These are phyloP conservation scores for Drosophila persimilis DNA, from an alignment of 1,140 invertebrate species.

Conservation along the genomic window DNA sequence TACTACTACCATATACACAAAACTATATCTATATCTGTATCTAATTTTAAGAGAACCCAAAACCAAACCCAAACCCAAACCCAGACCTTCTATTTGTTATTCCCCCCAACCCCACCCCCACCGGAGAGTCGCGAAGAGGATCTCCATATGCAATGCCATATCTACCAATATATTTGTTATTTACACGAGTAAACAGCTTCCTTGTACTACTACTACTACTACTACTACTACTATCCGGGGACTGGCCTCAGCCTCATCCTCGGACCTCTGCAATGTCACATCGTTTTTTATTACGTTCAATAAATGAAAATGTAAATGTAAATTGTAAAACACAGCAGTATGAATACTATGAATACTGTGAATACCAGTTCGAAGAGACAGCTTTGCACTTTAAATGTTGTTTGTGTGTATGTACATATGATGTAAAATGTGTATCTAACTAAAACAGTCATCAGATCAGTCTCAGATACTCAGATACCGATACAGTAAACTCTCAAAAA, in stretches of 20 bases:
- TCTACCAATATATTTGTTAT: constrained; percentile 1
- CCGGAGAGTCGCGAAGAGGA: background rate
- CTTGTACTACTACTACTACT: no score
- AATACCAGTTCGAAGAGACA: constrained; percentile 14
- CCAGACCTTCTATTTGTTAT: constrained; percentile 40
- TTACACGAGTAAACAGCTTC: no score
- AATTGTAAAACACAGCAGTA: background rate
- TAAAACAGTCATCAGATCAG: constrained; percentile 20
- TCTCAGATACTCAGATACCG: background rate
- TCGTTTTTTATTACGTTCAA: constrained; percentile 45
- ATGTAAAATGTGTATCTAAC: background rate
- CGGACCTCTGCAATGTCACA: constrained; percentile 35
- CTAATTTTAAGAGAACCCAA: constrained; percentile 20
- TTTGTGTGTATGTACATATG: constrained; percentile 16
- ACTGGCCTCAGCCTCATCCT: constrained; percentile 13
- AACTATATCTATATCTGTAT: constrained; percentile 7
- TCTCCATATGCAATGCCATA: constrained; percentile 25
- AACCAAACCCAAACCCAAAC: no score
- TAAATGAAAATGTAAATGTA: constrained; percentile 45
- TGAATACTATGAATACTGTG: background rate
- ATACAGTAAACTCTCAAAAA: background rate
- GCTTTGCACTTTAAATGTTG: constrained; percentile 46
- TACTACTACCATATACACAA: background rate
- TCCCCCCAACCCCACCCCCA: constrained; percentile 13
- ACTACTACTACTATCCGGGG: no score